Conservation (phyloP, 2,797 vertebrate genomes). For the Malurus splendens region DNA sequence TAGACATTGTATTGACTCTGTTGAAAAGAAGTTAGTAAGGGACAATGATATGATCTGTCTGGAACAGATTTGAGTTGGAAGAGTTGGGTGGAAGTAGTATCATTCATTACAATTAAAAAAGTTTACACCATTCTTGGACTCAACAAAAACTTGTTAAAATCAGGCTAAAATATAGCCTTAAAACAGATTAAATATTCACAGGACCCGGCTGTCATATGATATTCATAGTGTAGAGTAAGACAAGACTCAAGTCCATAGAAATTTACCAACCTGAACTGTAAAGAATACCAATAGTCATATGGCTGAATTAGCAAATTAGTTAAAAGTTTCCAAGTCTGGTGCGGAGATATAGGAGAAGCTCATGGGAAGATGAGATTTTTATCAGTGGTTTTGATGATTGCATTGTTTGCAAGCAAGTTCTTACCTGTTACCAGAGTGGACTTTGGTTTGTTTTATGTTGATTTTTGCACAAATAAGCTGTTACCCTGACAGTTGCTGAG, state of each 20-base stretch:
- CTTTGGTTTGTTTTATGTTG: not conserved
- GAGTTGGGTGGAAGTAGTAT: not conserved
- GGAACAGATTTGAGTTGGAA: not conserved
- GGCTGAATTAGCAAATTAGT: not conserved
- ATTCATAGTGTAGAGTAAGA: not conserved
- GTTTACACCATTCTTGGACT: not conserved
- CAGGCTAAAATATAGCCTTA: not conserved
- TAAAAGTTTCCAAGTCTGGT: not conserved
- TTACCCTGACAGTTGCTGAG: not conserved
- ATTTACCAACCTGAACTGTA: not conserved
- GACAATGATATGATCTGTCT: not conserved
- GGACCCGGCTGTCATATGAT: not conserved
- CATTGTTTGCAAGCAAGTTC: not conserved
- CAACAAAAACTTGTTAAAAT: not conserved
- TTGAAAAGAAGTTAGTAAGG: not conserved
- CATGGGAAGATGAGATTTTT: not conserved
- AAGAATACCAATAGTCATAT: not conserved
- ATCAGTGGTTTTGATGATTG: not conserved
- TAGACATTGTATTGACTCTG: not conserved
- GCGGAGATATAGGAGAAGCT: not conserved
- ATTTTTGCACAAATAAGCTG: not conserved
- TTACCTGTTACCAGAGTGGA: not conserved
- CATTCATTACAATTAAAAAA: not conserved
- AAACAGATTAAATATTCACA: not conserved
- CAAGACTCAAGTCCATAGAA: not conserved